Percentiles rank a stretch among this genome's conserved stretches.
Evolutionary conservation across 2,113 vertebrate species (phyloP).

Genomic region (Nymphicus hollandicus): DNA sequence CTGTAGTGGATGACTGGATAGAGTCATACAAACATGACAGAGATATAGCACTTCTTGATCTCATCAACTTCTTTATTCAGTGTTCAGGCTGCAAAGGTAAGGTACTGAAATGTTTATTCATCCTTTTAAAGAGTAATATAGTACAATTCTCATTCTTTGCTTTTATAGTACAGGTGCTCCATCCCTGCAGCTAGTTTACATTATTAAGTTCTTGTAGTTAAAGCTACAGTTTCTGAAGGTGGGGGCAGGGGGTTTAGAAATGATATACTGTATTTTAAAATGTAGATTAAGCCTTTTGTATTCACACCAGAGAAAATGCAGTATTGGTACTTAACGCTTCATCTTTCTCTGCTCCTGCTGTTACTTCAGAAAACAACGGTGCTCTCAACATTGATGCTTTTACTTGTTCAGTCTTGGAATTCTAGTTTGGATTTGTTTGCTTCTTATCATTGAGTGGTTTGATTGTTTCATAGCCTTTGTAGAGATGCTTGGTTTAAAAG

Average conservation of each 20-base stretch:
- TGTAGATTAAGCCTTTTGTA: not conserved
- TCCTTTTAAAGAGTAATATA: not conserved
- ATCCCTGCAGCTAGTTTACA: not conserved
- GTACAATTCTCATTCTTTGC: not conserved
- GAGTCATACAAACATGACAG: slow-evolving; percentile 97
- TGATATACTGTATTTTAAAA: not conserved
- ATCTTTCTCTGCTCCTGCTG: not conserved
- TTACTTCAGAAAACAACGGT: not conserved
- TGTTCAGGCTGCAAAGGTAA: slow-evolving; percentile 99
- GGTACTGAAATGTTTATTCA: slow-evolving; percentile 13
- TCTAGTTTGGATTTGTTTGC: not conserved
- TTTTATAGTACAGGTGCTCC: not conserved
- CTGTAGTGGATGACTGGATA: slow-evolving; percentile 99
- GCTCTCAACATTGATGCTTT: not conserved
- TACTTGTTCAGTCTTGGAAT: not conserved
- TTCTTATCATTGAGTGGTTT: not conserved
- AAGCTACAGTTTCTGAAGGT: not conserved
- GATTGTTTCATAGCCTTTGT: not conserved
- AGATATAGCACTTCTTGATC: slow-evolving; percentile 95
- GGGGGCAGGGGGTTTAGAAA: not conserved
- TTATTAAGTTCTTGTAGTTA: not conserved
- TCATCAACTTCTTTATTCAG: slow-evolving; percentile 99
- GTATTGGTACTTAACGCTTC: not conserved
- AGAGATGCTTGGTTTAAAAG: not conserved
- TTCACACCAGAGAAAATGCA: not conserved